Evolutionary conservation across 2,113 vertebrate species (phyloP), one percentile per base, ranked within the genome.

Genomic region (Pao palembangensis): DNA sequence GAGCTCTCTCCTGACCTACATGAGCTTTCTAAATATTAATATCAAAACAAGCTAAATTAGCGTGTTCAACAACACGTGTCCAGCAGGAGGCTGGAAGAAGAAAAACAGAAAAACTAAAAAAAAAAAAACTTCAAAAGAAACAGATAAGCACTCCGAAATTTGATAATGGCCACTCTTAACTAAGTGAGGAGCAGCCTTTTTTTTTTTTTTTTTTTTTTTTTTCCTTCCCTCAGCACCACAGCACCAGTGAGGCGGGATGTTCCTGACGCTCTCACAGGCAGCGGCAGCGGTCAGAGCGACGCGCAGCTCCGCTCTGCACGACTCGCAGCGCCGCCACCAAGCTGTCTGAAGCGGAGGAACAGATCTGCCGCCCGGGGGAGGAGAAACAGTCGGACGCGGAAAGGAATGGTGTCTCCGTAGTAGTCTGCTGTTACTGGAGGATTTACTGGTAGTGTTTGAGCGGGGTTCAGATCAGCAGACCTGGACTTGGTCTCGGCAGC

Each of bases 171-270:
- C 81, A 80, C 67, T 78, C 76, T 79, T 82, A 48, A 14, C 20
- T 59, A 17, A 44, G 55, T 49, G 55, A 64, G 75, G 53, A 53
- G 61, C 76, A 80, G 8, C 34, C 34, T 12, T 12, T 12, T 2
- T 12, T 12, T 12, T 0, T 4, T 23, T 23, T 2, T 23, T 23
- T 23, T 2, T 23, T 23, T 23, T 2, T 23, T 23, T 23, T 49
- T 6, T 11, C 16, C 8, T 12, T n/a, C 11, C 43, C 25, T 44
- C 34, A 38, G 34, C 34, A 38, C 34, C 34, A 10, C 51, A 61
- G 61, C 74, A 65, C 34, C 73, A 69, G 71, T 31, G 71, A 76
- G 67, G 42, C 14, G 74, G 71, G 80, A 76, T 85, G 82, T 75
- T 80, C 66, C 64, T 38, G 71, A 72, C 63, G 75, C 77, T 8